Base-by-base conservation (phyloP, 1,140 invertebrate species). In the Aradophagus sp. region DNA sequence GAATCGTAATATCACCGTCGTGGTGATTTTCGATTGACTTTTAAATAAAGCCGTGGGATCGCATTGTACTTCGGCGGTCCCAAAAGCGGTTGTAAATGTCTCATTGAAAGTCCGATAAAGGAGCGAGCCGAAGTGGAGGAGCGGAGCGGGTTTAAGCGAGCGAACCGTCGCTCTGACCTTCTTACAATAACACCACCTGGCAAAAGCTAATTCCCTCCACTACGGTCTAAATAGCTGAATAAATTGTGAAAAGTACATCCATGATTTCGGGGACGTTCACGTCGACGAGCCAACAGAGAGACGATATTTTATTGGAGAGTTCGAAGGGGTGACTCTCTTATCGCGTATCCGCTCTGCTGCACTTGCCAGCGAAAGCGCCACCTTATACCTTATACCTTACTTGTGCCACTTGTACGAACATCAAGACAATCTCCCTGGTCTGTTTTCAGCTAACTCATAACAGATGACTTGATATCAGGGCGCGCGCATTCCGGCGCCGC, bases 141-240 rank as follows among this genome's bases (percentile, higher is more conserved):
- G 16, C 26, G 27, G n/a, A n/a, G n/a, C 34, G 45, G 50, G 58
- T 72, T 66, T 39, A 42, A 50, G 56, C 39, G 56, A n/a, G n/a
- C n/a, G n/a, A n/a, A n/a, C n/a, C n/a, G n/a, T n/a, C 15, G n/a
- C 16, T 36, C 32, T 61, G 38, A 66, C 58, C 47, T 67, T 61
- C 53, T 50, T 48, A 52, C 52, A 44, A 48, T 62, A 55, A 47
- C 58, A 23, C 50, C 63, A 58, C 55, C 47, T 56, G 53, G 38
- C 68, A 70, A 75, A 55, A 65, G 76, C 77, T 82, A 80, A 80
- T 83, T 81, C 75, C 34, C 53, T 19, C 61, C 39, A 52, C 48
- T 59, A 59, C 63, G 73, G 44, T 66, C 79, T 81, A 82, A 84
- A 83, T 83, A 84, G 83, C 75, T 80, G 80, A 80, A 83, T 83